Evolutionary conservation across 1,140 invertebrate genomes (phyloP), one percentile per base, ranked within the genome.

Genomic region (Pogonomyrmex barbatus): DNA sequence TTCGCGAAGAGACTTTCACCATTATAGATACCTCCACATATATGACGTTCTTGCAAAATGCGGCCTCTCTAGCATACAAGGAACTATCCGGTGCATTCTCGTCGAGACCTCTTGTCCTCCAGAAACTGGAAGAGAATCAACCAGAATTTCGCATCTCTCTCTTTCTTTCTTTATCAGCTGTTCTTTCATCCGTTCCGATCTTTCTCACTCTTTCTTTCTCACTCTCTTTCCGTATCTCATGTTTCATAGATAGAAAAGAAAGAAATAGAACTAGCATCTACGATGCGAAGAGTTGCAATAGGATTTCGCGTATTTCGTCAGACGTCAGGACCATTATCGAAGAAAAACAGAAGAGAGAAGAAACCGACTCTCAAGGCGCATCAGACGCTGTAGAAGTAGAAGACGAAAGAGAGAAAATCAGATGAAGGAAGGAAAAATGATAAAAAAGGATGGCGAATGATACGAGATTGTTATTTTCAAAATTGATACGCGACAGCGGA

Each of bases 241-340:
- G 70, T 77, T 89, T 86, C 88, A 60, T 73, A 75, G 77, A 87
- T 81, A 88, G n/a, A n/a, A 87, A 82, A 90, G 85, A 88, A 50
- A 77, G 60, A 67, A 75, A 42, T 24, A 63, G 73, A 63, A 24
- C 24, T 52, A 76, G 60, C 12, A 24, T 17, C 36, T 50, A 45
- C 75, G 79, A 75, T 56, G 87, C 52, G 88, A 85, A 89, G 88
- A 85, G 90, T 87, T 91, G 92, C 94, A 94, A 94, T 94, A 94
- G 94, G 93, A 94, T 94, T 94, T 94, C 92, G 92, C 93, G 93
- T 94, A 94, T 94, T 94, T 92, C 92, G 89, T 93, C 92, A 94
- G 93, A 94, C 93, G 93, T 94, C 93, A 93, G 92, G 92, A 92
- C 93, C 94, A 94, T 94, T 94, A 94, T 92, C 90, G 91, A 70